Evolutionary conservation across 2,797 vertebrate genomes (phyloP), one percentile per base, ranked within the genome.

Genomic region (Leptoclinus maculatus): DNA sequence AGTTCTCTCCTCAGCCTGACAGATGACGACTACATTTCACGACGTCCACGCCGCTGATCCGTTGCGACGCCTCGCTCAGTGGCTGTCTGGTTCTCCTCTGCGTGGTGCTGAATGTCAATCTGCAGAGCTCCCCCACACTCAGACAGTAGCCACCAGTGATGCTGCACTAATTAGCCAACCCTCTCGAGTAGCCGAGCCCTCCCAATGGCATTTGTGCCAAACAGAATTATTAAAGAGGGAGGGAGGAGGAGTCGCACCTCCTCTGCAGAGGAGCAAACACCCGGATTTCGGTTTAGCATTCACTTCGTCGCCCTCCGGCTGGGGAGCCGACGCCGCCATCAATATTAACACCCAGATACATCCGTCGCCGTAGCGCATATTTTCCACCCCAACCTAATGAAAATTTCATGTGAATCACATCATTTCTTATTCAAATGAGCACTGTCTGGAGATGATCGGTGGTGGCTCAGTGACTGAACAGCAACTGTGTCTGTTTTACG

Each of bases 141-240:
- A 87, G 83, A 85, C 87, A 84, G 82, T 85, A 85, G 86, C 84
- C 84, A 90, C 79, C 82, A 85, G 84, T 86, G 87, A 88, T 91
- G 83, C 89, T 64, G 84, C 87, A 86, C 90, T 94, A 93, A 93
- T 92, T 93, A 94, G 88, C 82, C 76, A 84, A 79, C 66, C 80
- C 89, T 90, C 89, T 83, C 23, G 88, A 90, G 92, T 83, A 72
- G 88, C 88, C 88, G 13, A 47, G 75, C 76, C 86, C 82, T 90
- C 90, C 90, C 90, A 73, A 53, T 76, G 87, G 88, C 87, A 88
- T 76, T 84, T 72, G 81, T 85, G 89, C 88, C 90, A 92, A 91
- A 92, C 88, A 91, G 91, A 90, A 93, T 93, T 92, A 91, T 91
- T 93, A 92, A 93, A 91, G 84, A 85, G 77, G 88, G 66, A 79